A percentile compares a stretch with the other conserved stretches of the same genome.
phyloP scores from a whole-genome alignment of 1,140 invertebrate species.

The Diploscapter pachys region DNA sequence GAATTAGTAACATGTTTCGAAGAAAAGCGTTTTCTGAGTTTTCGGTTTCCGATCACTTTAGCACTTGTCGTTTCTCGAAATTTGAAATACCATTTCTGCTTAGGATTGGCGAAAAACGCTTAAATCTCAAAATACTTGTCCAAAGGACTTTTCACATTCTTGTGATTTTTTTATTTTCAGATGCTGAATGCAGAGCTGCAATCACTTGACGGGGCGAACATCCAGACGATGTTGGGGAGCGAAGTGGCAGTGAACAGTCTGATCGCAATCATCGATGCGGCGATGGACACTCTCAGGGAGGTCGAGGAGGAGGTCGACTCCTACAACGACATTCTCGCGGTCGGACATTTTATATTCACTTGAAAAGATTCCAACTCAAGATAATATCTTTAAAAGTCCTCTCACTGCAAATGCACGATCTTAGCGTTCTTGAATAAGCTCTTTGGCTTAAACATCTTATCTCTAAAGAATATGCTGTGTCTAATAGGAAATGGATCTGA shows the following conservation, averaged over 20 bases:
- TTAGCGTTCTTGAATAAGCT: neutral
- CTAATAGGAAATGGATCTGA: neutral
- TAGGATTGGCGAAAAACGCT: too few relatives aligned
- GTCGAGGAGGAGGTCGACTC: conserved; percentile 72
- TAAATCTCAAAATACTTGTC: too few relatives aligned
- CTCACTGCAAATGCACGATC: neutral
- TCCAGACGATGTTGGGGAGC: conserved; percentile 39
- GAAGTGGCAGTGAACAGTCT: conserved; percentile 72
- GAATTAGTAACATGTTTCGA: too few relatives aligned
- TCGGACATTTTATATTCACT: conserved; percentile 1
- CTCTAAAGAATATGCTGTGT: neutral
- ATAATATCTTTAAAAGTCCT: neutral
- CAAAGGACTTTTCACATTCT: neutral
- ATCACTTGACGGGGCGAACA: conserved; percentile 74
- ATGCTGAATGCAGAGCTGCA: conserved; percentile 75
- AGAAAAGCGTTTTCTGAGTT: too few relatives aligned
- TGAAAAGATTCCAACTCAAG: neutral
- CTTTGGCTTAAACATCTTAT: neutral
- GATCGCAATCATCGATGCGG: conserved; percentile 78
- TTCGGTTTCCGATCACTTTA: too few relatives aligned
- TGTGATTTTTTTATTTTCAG: neutral
- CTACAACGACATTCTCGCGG: conserved; percentile 73
- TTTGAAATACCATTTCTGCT: too few relatives aligned
- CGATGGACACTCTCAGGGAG: conserved; percentile 73
- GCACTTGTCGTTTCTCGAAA: too few relatives aligned